Conservation (phyloP, 2,113 vertebrate genomes). For the Mus musculus region DNA sequence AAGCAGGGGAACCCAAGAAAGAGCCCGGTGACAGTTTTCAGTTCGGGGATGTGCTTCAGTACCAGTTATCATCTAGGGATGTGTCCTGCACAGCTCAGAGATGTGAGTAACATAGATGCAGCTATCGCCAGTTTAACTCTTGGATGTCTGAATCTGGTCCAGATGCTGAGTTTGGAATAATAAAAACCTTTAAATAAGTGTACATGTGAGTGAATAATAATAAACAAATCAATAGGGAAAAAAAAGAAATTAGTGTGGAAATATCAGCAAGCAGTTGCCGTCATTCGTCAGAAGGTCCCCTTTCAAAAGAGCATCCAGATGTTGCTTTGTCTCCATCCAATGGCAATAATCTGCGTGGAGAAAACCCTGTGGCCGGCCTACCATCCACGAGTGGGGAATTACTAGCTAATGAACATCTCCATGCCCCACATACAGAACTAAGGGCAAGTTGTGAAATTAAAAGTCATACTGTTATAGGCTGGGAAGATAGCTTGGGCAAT, state of each 20-base stretch:
- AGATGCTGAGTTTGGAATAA: background rate
- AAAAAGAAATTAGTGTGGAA: background rate
- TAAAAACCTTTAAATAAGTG: slow-evolving; percentile 26
- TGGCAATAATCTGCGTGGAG: accelerated
- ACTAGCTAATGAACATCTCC: background rate
- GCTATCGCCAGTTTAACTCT: slow-evolving; percentile 13
- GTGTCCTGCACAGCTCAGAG: background rate
- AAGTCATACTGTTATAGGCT: background rate
- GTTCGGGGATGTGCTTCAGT: background rate
- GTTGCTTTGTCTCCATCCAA: background rate
- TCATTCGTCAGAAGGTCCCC: background rate
- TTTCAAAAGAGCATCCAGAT: background rate
- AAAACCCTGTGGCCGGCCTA: accelerated
- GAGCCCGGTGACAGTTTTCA: background rate
- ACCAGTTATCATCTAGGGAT: background rate
- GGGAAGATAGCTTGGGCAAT: background rate
- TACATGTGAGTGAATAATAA: background rate
- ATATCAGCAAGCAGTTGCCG: background rate
- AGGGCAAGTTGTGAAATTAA: background rate
- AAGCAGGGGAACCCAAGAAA: background rate
- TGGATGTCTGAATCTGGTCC: background rate
- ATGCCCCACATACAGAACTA: background rate
- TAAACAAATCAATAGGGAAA: background rate
- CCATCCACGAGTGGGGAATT: background rate
- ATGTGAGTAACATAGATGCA: background rate